Base-by-base conservation (phyloP, 2,888 invertebrate genomes). In the Apotomis capreana region DNA sequence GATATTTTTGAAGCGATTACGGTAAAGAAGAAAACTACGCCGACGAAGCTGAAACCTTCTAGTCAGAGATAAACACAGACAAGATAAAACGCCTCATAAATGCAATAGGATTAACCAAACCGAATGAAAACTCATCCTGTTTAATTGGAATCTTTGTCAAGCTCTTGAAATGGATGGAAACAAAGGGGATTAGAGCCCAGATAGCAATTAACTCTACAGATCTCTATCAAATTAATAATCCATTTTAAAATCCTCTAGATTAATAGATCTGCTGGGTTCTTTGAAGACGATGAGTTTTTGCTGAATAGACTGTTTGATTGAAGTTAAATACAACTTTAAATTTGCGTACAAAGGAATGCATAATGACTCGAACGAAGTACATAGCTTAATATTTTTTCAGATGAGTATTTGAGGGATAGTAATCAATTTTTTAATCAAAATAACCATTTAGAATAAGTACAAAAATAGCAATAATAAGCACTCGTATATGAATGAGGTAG, bases 131-230 rank as follows among this genome's bases (percentile, higher is more conserved):
- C 67, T 70, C 67, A 70, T 67, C 44, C 61, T 68, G 26, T 57
- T 26, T 68, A 71, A 71, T 68, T 71, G 57, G 44, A 60, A 46
- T 61, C 63, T 64, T 58, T 59, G 58, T 62, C 69, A 62, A 40
- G 57, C 69, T 55, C 54, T 61, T 3, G n/a, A 65, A 65, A 54
- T 44, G 44, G 55, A 62, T 26, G 6, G 58, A 60, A 55, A 70
- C 36, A 52, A 67, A 67, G 54, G n/a, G 60, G 62, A 62, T 67
- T 58, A 61, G 10, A 51, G 51, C 55, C 55, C 52, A 49, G 59
- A 63, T 54, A 65, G 70, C 60, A 65, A 68, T 67, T 71, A 68
- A 70, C 44, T 59, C 63, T 57, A 51, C 51, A 52, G 57, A 15
- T 52, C 55, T 68, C 49, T 57, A 51, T 69, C 13, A 46, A 55